Evolutionary conservation across 1,140 invertebrate species (phyloP), one percentile per base, ranked within the genome.

Genomic region (Amyelois transitella): DNA sequence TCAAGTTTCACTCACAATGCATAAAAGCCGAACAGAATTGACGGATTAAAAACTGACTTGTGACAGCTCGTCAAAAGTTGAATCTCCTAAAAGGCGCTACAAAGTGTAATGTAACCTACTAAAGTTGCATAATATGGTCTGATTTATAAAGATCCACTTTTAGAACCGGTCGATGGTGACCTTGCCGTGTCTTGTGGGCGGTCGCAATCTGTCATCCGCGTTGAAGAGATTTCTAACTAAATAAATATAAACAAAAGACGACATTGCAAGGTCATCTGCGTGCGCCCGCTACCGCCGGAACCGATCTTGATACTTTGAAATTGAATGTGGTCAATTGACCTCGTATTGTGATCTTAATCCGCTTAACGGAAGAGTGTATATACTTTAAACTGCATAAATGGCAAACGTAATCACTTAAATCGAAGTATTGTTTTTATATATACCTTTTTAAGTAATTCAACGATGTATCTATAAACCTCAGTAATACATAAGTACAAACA

Each of bases 121-220:
- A 53, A 28, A 51, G 61, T 71, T 67, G 53, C 62, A 63, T 67
- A 65, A 67, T 50, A 52, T 21, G 43, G 45, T 55, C 43, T 44
- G 48, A 56, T 60, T 60, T 60, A 59, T 55, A 58, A 65, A 59
- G 58, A 49, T 64, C 67, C 48, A 67, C 49, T 67, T 71, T 63
- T 63, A 21, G 44, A 68, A 71, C 65, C 65, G 62, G 69, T 68
- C 55, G 43, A 24, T 44, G 24, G 18, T 1, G 58, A 71, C 69
- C 69, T 68, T 68, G 65, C 55, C n/a, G 44, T 38, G 28, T 14
- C 19, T 48, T 14, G 60, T 64, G 61, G 61, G 61, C 58, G 57
- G 51, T 61, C 64, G 56, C 55, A 43, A 64, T 56, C 57, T 66
- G 59, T 69, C 65, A 68, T 62, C 58, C 55, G 60, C 51, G 47